A percentile compares a stretch with the other conserved stretches of the same genome.
These are phyloP conservation scores for Ricordea florida DNA, from an alignment of 92 coral and sea anemone species.

Conservation along the genomic window DNA sequence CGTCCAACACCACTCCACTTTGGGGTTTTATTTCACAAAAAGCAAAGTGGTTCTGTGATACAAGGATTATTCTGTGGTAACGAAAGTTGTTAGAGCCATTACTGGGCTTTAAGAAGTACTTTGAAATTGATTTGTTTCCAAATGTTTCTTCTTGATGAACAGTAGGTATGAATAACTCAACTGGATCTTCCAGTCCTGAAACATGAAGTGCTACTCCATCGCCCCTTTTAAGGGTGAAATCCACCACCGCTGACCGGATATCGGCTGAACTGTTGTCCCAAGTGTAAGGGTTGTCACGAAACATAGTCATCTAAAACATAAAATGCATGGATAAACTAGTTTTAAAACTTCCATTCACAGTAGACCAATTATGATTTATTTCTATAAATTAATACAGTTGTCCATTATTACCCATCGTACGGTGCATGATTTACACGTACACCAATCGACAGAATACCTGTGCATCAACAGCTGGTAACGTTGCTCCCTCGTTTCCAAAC, in stretches of 20 bases:
- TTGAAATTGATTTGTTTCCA: background rate
- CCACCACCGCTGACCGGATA: slow-evolving; percentile 66
- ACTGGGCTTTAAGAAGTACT: slow-evolving; percentile 59
- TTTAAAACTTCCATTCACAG: too few relatives aligned
- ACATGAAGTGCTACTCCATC: slow-evolving; percentile 49
- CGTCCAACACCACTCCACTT: slow-evolving; percentile 8
- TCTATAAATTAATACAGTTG: too few relatives aligned
- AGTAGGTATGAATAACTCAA: slow-evolving; percentile 49
- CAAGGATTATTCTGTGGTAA: slow-evolving; percentile 45
- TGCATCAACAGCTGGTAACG: slow-evolving; percentile 59
- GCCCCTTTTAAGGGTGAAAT: slow-evolving; percentile 49
- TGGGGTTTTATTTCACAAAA: slow-evolving; percentile 40
- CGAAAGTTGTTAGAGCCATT: slow-evolving; percentile 33
- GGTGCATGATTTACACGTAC: too few relatives aligned
- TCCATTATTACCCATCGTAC: too few relatives aligned
- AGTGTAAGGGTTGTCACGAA: slow-evolving; percentile 69
- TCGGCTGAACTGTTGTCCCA: slow-evolving; percentile 62
- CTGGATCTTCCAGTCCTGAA: slow-evolving; percentile 53
- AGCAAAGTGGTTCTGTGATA: background rate
- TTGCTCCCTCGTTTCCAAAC: slow-evolving; percentile 10
- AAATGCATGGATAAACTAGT: too few relatives aligned
- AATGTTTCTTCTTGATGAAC: background rate
- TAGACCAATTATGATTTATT: too few relatives aligned
- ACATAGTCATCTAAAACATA: slow-evolving; percentile 58
- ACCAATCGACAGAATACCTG: slow-evolving; percentile 44